A percentile compares a stretch with the other conserved stretches of the same genome.
Conservation (phyloP, 1,140 invertebrate genomes). For the Ips nitidus region DNA sequence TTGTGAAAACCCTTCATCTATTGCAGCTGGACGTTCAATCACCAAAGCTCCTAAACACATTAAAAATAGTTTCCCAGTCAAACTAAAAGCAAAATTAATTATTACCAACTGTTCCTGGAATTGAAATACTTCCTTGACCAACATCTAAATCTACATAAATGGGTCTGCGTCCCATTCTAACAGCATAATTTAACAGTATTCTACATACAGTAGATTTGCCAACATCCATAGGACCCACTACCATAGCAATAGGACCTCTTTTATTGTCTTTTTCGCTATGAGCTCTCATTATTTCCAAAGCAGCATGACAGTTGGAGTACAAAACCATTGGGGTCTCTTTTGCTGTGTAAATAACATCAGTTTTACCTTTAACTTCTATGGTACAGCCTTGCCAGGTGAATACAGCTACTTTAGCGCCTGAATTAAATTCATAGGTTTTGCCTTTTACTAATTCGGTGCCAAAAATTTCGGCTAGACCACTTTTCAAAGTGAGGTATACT, state of each 20-base stretch:
- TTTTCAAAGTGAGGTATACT: constrained; percentile 81
- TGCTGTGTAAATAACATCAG: constrained; percentile 90
- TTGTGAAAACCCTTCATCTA: constrained; percentile 91
- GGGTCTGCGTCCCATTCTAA: constrained; percentile 79
- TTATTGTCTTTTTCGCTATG: constrained; percentile 74
- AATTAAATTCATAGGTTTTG: constrained; percentile 87
- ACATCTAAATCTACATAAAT: constrained; percentile 97
- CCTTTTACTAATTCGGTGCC: constrained; percentile 94
- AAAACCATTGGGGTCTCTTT: constrained; percentile 96
- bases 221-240: constrained; percentile 94
- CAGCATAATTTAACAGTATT: constrained; percentile 92
- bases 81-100: constrained; percentile 9
- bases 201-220: constrained; percentile 93
- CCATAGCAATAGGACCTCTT: constrained; percentile 81
- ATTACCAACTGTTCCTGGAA: constrained; percentile 86
- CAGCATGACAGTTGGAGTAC: constrained; percentile 94
- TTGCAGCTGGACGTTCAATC: constrained; percentile 86
- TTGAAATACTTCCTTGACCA: constrained; percentile 90
- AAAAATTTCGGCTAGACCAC: constrained; percentile 92
- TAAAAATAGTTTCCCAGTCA: constrained; percentile 2
- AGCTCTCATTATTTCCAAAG: constrained; percentile 84
- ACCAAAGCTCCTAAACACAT: constrained; percentile 69
- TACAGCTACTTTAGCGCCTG: constrained; percentile 92
- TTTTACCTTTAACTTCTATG: constrained; percentile 79
- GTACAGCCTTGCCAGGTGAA: constrained; percentile 96